Base-by-base conservation (phyloP, 1,140 invertebrate species). In the Thaumetopoea pityocampa region DNA sequence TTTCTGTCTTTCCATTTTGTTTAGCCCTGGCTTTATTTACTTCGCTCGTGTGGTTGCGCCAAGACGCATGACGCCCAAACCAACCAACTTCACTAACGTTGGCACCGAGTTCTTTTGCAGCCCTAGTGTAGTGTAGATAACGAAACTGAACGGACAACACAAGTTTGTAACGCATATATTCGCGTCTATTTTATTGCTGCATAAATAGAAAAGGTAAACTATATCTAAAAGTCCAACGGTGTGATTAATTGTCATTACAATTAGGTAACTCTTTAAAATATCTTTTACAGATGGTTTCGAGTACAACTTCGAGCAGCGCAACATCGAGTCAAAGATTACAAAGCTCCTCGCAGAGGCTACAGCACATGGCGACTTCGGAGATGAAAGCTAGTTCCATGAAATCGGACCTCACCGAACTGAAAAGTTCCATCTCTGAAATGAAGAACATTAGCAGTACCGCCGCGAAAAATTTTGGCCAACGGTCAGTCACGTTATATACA, bases 371-470 rank as follows among this genome's bases (percentile, higher is more conserved):
- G 27, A 79, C 87, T n/a, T 87, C 87, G 41, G 89, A 91, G 77
- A 87, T 89, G 78, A 91, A 91, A 68, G 89, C 90, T 33, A 90
- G 89, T 38, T 90, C 89, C 8, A 87, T 92, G 65, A 92, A 92
- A 77, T 90, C 90, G n/a, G 91, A 92, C 76, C 86, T 93, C 24
- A 89, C 88, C 44, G 91, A 93, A 51, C 86, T 93, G 24, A 91
- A 93, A 73, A 91, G 89, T 62, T 91, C 90, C 56, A 92, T 93
- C 74, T 91, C 91, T 12, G 92, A 93, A 85, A 92, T 94, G 88
- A 92, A 92, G 66, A 80, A 87, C 51, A 57, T 88, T 22, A 88
- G 87, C 59, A 87, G 79, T 41, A 66, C 78, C 23, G 79, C 84
- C 41, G 76, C 86, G 46, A 62, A 88, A 44, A 85, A 84, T 61